These are phyloP conservation scores for Onchidella celtica DNA, from an alignment of 2,888 invertebrate species.

Conservation along the genomic window DNA sequence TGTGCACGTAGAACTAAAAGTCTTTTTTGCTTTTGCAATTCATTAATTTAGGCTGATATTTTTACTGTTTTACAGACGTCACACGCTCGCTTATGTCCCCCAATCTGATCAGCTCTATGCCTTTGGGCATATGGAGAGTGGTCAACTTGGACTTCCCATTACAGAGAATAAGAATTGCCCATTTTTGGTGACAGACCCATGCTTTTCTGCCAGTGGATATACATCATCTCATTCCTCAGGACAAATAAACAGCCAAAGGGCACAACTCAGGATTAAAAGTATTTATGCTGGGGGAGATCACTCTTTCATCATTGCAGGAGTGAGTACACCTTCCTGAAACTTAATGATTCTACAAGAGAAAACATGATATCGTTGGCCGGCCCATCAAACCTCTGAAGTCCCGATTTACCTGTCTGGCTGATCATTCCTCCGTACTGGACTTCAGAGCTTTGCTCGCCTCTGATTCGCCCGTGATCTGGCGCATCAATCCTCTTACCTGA, in stretches of 20 bases:
- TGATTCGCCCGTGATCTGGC: no score
- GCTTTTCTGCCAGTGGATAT: slow-evolving; percentile 58
- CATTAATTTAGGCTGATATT: not conserved
- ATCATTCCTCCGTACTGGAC: no score
- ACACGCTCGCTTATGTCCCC: slow-evolving; percentile 91
- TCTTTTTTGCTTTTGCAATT: no score
- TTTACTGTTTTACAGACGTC: no score
- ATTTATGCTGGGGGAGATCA: slow-evolving; percentile 93
- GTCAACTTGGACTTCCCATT: slow-evolving; percentile 87
- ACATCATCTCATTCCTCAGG: slow-evolving; percentile 46
- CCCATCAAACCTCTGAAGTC: no score
- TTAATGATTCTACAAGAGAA: no score
- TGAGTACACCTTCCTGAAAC: no score
- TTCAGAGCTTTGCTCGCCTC: no score
- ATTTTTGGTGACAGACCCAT: slow-evolving; percentile 75
- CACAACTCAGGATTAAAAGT: slow-evolving; percentile 81
- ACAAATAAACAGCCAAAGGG: slow-evolving; percentile 54
- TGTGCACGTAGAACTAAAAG: not conserved
- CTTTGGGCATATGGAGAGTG: slow-evolving; percentile 95
- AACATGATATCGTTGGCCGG: no score
- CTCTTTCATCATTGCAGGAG: slow-evolving; percentile 85
- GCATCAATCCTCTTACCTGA: no score
- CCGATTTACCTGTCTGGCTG: no score
- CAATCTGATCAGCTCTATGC: slow-evolving; percentile 89
- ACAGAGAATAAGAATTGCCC: slow-evolving; percentile 84